Evolutionary conservation across 2,797 vertebrate genomes (phyloP).

Genomic region (Pseudocheirus occidentalis): DNA sequence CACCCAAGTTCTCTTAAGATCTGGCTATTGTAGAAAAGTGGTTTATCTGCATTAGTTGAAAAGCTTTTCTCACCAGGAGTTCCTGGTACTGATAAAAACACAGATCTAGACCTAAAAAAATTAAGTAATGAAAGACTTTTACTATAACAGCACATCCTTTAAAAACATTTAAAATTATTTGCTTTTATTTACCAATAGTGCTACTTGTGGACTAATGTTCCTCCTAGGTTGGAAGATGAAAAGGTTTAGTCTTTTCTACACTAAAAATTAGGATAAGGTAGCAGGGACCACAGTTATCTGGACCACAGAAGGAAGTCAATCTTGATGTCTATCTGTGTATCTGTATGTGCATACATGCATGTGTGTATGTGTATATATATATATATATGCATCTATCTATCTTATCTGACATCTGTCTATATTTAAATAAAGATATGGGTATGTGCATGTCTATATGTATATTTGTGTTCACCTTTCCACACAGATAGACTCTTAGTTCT

Average conservation of each 20-base stretch:
- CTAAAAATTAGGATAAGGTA: not conserved
- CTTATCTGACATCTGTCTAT: not conserved
- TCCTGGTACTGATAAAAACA: not conserved
- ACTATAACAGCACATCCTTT: not conserved
- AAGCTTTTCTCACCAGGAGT: not conserved
- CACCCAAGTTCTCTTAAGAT: not conserved
- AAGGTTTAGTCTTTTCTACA: not conserved
- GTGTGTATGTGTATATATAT: not conserved
- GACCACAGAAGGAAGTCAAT: not conserved
- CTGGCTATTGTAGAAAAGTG: not conserved
- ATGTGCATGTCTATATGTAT: not conserved
- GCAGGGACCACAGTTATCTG: not conserved
- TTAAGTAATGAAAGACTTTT: not conserved
- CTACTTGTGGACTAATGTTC: not conserved
- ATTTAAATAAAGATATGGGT: not conserved
- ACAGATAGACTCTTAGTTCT: not conserved
- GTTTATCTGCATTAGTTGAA: not conserved
- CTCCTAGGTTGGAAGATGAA: not conserved
- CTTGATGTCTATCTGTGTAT: not conserved
- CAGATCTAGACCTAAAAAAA: not conserved
- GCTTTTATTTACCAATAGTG: not conserved
- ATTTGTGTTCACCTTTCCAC: not conserved
- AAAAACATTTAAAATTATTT: not conserved
- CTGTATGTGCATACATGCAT: not conserved
- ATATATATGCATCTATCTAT: not conserved